phyloP scores from a whole-genome alignment of 1,140 invertebrate genomes.

The Tetragonula clypearis region DNA sequence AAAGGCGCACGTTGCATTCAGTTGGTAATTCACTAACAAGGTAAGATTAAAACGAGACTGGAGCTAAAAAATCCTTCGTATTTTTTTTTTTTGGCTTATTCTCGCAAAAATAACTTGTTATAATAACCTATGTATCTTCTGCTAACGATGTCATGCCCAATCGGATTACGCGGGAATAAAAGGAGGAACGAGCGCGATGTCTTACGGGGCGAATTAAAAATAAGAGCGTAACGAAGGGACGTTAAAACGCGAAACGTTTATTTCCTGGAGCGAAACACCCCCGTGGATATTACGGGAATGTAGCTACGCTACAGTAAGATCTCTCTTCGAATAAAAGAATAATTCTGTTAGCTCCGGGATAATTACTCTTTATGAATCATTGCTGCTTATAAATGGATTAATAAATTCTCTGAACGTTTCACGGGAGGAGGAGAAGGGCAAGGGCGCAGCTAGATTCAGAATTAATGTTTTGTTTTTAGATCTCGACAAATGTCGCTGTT shows the following conservation, averaged over 20 bases:
- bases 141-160: conserved; percentile 13
- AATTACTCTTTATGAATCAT: not conserved
- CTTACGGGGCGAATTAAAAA: conserved; percentile 3
- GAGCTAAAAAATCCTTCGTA: not conserved
- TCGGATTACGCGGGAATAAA: conserved; percentile 9
- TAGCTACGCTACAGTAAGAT: not conserved
- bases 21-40: conserved; percentile 21
- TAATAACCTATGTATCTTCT: not conserved
- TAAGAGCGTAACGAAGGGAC: not conserved
- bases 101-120: conserved; percentile 6
- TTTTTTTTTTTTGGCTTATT: not conserved
- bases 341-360: not conserved
- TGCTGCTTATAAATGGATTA: too few species aligned
- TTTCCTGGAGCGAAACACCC: not conserved
- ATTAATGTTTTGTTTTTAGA: too few species aligned
- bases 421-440: too few species aligned
- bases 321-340: not conserved
- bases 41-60: not conserved
- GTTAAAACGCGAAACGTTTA: not conserved
- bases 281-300: too few species aligned
- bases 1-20: not conserved
- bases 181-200: not conserved
- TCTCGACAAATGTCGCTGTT: too few species aligned
- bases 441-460: too few species aligned
- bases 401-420: too few species aligned